Evolutionary conservation across 2,888 invertebrate genomes (phyloP).

Genomic region (Stenurella melanura): DNA sequence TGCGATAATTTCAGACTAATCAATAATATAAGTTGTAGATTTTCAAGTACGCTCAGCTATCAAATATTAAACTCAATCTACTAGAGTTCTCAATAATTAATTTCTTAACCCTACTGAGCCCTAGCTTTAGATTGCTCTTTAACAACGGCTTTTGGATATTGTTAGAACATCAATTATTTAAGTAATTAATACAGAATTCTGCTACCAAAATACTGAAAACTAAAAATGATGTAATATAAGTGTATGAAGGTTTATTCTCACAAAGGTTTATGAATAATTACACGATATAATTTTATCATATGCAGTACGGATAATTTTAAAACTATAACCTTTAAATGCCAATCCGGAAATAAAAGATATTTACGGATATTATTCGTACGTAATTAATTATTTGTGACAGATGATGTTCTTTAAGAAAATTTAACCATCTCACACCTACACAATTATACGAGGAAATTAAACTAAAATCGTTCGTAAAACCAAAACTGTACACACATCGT

Average conservation of each 20-base stretch:
- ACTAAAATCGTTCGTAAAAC: no score
- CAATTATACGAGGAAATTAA: no score
- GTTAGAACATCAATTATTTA: conserved; percentile 58
- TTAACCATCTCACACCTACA: no score
- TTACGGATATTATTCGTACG: no score
- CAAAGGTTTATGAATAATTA: not conserved
- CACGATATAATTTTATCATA: not conserved
- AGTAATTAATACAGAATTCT: conserved; percentile 48
- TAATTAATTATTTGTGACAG: no score
- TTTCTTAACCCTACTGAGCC: conserved; percentile 56
- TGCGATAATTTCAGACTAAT: conserved; percentile 46
- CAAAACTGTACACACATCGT: no score
- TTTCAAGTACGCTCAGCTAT: conserved; percentile 52
- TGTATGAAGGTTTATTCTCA: not conserved
- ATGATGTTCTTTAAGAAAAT: no score
- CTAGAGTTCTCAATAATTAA: conserved; percentile 60
- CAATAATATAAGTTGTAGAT: conserved; percentile 58
- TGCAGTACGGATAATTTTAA: no score
- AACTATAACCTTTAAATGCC: no score
- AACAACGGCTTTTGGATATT: conserved; percentile 59
- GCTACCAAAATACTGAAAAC: conserved; percentile 17
- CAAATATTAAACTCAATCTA: conserved; percentile 61
- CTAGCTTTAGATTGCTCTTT: conserved; percentile 58
- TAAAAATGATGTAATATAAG: conserved; percentile 2
- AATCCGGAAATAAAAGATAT: no score